Base-by-base conservation (phyloP, 1,140 invertebrate genomes). In the Orchestia grillus region DNA sequence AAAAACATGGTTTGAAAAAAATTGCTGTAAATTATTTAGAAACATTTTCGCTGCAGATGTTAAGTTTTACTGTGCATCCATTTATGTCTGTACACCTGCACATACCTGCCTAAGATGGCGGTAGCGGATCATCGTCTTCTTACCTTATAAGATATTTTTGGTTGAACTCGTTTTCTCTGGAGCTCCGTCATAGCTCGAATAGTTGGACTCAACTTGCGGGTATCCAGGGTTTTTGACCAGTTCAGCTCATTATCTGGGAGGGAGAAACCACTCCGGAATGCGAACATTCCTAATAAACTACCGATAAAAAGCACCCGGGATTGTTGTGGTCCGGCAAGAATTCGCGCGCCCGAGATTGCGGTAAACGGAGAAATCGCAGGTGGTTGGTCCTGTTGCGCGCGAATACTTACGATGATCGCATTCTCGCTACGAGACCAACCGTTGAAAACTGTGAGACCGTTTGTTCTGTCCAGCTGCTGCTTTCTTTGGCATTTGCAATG, bases 201-300 rank as follows among this genome's bases (percentile, higher is more conserved):
- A 94, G 44, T 47, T 94, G 92, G 44, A 94, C 92, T 94, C 92
- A 94, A 45, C 44, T 94, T 94, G 92, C 44, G 92, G 36, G 43
- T 44, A 94, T 94, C 92, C 92, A 44, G 41, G 92, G 92, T 94
- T 45, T 94, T 94, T 94, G 92, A 94, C 92, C 92, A 94, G 92
- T 94, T 94, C 44, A n/a, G 92, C 92, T 94, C 92, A 94, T 94
- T 94, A 94, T 94, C 92, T 94, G 40, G 41, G 43, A 44, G 47
- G 44, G 92, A 94, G 92, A 94, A 94, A 94, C 92, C 92, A 40
- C 92, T 94, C 44, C 19, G 92, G 92, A 45, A 94, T 94, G 92
- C 92, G 36, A 45, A 94, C 92, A 94, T 94, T 94, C 92, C 92
- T 94, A 94, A 94, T 94, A 47, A 94, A 94, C 92, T 47, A 47